Base-by-base conservation (phyloP, 2,797 vertebrate species). In the Smutsia gigantea region DNA sequence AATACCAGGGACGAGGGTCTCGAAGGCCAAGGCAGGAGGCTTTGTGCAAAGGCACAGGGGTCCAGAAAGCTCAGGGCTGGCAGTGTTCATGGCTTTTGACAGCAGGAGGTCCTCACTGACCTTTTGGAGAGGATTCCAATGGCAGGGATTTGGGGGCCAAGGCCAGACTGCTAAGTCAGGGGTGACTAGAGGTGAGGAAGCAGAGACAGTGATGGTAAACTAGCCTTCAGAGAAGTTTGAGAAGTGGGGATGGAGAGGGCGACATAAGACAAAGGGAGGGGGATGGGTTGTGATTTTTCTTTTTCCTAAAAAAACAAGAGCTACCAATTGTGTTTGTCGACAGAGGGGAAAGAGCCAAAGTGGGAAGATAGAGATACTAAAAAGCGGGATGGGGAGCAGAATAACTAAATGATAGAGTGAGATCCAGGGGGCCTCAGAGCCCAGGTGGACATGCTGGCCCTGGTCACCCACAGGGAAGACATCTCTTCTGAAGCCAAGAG, bases 11-110 rank as follows among this genome's bases (percentile, higher is more conserved):
- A 46, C 88, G 34, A 87, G 46, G 63, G 42, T 19, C n/a, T 37
- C 81, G 31, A 59, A 93, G 64, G 46, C 39, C 69, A 53, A 61
- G 85, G n/a, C 74, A 89, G 57, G 53, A 46, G 5, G 31, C 64
- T 72, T 13, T 5, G 0, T 17, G 53, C 63, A 78, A 21, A 72
- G 82, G 63, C 18, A 25, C 4, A 15, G 9, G 37, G 49, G 29
- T 39, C 46, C 7, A 13, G 27, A 46, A 10, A 15, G 39, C n/a
- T 8, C n/a, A 51, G 53, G 55, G 59, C 61, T 18, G 10, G 39
- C 29, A 1, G 7, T 9, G 23, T 23, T 10, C 55, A 0, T 2
- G 29, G 21, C 57, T 11, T 37, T 46, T 82, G 81, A 49, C 55
- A 34, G n/a, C 14, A 5, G 18, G 4, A 11, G 34, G 8, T 55